A percentile compares a stretch with the other conserved stretches of the same genome.
Evolutionary conservation across 2,888 invertebrate species (phyloP).

Genomic region (Gasteruption jaculator): DNA sequence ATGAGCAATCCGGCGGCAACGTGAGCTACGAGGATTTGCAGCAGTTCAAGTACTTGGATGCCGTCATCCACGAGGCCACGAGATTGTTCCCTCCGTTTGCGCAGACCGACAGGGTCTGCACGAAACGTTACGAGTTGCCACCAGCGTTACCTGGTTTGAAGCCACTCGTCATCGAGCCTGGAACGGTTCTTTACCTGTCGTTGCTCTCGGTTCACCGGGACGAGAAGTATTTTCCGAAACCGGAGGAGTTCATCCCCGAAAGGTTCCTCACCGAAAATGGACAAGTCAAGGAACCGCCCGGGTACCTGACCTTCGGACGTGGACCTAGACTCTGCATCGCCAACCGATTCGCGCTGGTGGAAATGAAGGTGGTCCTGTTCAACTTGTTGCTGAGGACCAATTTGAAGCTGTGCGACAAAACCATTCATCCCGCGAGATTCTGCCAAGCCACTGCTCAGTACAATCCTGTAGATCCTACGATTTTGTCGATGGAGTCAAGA

Average conservation of each 20-base stretch:
- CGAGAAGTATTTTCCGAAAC: conserved; percentile 41
- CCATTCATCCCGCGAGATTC: no score
- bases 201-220: conserved; percentile 41
- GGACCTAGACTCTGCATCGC: conserved; percentile 45
- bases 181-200: conserved; percentile 37
- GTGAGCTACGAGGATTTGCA: conserved; percentile 49
- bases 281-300: conserved; percentile 3
- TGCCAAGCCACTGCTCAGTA: no score
- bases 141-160: conserved; percentile 33
- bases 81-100: conserved; percentile 34
- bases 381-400: conserved; percentile 22
- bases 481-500: no score
- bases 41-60: conserved; percentile 56
- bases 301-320: conserved; percentile 31
- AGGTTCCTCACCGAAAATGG: conserved; percentile 31
- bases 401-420: conserved; percentile 19
- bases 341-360: conserved; percentile 26
- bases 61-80: conserved; percentile 48
- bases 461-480: no score
- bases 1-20: conserved; percentile 30
- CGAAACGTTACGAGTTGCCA: conserved; percentile 37
- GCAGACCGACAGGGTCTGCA: conserved; percentile 37
- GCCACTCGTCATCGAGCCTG: conserved; percentile 38
- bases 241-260: conserved; percentile 47
- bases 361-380: conserved; percentile 25